Conservation (phyloP, 2,888 invertebrate genomes). For the Lycophotia porphyrea region DNA sequence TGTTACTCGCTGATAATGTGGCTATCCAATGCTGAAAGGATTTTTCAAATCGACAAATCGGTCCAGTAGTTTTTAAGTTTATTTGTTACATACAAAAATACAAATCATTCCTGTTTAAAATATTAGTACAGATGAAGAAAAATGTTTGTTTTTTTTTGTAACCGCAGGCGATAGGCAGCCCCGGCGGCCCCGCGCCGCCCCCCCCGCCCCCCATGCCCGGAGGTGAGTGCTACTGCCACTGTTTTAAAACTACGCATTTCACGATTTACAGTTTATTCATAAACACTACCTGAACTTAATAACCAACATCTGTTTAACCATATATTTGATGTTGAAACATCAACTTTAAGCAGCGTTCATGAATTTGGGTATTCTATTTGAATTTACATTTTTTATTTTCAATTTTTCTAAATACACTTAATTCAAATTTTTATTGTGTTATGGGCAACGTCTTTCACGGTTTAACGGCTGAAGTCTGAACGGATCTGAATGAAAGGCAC, state of each 20-base stretch:
- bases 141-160: not conserved
- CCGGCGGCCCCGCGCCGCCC: conserved; percentile 87
- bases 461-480: not conserved
- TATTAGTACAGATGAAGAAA: too few species aligned
- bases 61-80: too few species aligned
- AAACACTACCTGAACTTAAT: not conserved
- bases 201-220: conserved; percentile 90
- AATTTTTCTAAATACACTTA: not conserved
- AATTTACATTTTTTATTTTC: too few species aligned
- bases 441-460: not conserved
- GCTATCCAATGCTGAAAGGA: too few species aligned
- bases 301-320: not conserved
- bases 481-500: too few species aligned
- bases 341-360: not conserved
- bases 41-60: too few species aligned
- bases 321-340: not conserved
- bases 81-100: too few species aligned
- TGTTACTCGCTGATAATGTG: too few species aligned
- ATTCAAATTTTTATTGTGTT: not conserved
- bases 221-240: conserved; percentile 69
- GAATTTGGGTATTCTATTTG: too few species aligned
- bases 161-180: conserved; percentile 84
- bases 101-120: too few species aligned
- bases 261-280: not conserved
- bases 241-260: not conserved